Percentiles rank a stretch among this genome's conserved stretches.
phyloP scores from a whole-genome alignment of 1,140 invertebrate genomes.

The Goniozus legneri region DNA sequence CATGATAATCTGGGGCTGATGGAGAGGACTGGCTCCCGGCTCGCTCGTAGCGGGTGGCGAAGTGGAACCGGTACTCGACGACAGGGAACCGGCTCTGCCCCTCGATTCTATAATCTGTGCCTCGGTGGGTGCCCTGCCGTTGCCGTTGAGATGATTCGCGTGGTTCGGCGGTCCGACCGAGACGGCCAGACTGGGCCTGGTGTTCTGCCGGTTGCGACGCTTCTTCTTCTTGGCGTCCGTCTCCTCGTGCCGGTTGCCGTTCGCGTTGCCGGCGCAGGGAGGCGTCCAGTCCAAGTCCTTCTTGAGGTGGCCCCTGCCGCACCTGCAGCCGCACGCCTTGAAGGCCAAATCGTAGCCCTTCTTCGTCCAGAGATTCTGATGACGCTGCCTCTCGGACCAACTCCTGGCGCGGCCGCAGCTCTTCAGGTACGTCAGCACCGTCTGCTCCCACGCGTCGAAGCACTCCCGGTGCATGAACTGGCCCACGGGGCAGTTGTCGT shows the following conservation, averaged over 20 bases:
- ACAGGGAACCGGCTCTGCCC: slow-evolving; percentile 63
- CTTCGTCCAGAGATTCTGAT: slow-evolving; percentile 96
- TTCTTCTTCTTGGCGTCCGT: slow-evolving; percentile 71
- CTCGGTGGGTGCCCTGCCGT: slow-evolving; percentile 30
- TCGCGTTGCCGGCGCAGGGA: slow-evolving; percentile 55
- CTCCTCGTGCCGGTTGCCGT: slow-evolving; percentile 47
- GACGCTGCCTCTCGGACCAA: slow-evolving; percentile 90
- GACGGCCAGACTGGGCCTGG: slow-evolving; percentile 58
- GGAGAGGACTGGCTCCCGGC: slow-evolving; percentile 67
- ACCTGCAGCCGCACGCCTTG: slow-evolving; percentile 83
- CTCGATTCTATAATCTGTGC: slow-evolving; percentile 47
- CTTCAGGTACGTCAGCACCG: slow-evolving; percentile 82
- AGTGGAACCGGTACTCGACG: slow-evolving; percentile 64
- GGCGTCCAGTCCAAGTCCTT: slow-evolving; percentile 92
- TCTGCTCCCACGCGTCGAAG: slow-evolving; percentile 90
- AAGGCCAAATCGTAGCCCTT: slow-evolving; percentile 93
- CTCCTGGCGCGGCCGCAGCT: slow-evolving; percentile 84
- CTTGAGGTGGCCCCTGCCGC: slow-evolving; percentile 86
- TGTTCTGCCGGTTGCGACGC: slow-evolving; percentile 63
- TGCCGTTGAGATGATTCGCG: slow-evolving; percentile 33
- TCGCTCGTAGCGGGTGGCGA: slow-evolving; percentile 67
- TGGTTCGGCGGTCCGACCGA: slow-evolving; percentile 45
- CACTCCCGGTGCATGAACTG: slow-evolving; percentile 94
- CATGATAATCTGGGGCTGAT: slow-evolving; percentile 58
- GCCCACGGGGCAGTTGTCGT: slow-evolving; percentile 82